These are phyloP conservation scores for Actinostola sp. DNA, from an alignment of 92 coral and sea anemone species.

Conservation along the genomic window DNA sequence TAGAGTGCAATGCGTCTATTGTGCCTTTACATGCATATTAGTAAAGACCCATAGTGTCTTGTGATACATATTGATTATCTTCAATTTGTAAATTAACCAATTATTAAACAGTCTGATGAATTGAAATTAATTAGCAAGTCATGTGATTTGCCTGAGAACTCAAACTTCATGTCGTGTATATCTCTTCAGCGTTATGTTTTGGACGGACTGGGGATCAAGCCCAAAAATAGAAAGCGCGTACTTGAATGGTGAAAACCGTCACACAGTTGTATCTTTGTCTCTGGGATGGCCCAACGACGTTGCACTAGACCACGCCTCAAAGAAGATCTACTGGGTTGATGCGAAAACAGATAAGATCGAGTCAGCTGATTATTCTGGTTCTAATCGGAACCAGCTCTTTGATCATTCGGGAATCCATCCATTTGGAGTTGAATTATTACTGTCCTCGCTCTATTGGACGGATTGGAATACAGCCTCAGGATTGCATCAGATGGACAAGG, in stretches of 20 bases:
- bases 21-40: too few relatives aligned
- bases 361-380: slow-evolving; percentile 16
- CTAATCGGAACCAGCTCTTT: slow-evolving; percentile 7
- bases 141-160: too few relatives aligned
- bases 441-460: slow-evolving; percentile 41
- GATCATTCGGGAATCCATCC: slow-evolving; percentile 22
- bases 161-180: too few relatives aligned
- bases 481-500: slow-evolving; percentile 8
- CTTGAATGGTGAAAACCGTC: slow-evolving; percentile 27
- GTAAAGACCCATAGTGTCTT: too few relatives aligned
- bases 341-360: slow-evolving; percentile 14
- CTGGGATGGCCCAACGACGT: slow-evolving; percentile 33
- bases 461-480: slow-evolving; percentile 19
- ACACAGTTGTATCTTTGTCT: slow-evolving; percentile 7
- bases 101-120: too few relatives aligned
- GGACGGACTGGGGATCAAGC: slow-evolving; percentile 31
- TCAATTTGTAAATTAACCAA: too few relatives aligned
- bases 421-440: slow-evolving; percentile 28
- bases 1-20: too few relatives aligned
- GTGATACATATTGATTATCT: too few relatives aligned
- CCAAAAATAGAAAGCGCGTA: slow-evolving; percentile 20
- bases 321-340: slow-evolving; percentile 30
- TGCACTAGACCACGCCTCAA: slow-evolving; percentile 9
- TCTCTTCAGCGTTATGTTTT: slow-evolving; percentile 1
- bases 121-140: too few relatives aligned